Conservation (phyloP, 2,888 invertebrate genomes). For the Pterostichus madidus region DNA sequence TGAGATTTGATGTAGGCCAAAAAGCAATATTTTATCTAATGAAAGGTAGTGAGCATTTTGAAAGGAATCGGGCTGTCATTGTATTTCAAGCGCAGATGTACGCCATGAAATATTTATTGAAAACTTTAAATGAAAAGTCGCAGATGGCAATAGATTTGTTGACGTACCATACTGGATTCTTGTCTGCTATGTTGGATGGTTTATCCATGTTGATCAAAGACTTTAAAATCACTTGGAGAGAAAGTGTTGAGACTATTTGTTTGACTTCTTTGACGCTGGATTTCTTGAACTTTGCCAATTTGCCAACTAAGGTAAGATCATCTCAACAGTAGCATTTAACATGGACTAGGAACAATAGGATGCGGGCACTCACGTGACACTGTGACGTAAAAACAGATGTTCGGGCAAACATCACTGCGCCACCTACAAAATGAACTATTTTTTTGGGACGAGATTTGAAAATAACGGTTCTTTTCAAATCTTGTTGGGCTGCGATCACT, state of each 20-base stretch:
- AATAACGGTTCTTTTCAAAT: too few relatives aligned
- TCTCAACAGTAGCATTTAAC: too few relatives aligned
- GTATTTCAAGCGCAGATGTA: conserved; percentile 83
- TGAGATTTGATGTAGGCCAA: conserved; percentile 76
- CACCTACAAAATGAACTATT: too few relatives aligned
- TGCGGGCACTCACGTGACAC: too few relatives aligned
- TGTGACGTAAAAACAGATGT: too few relatives aligned
- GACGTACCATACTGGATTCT: conserved; percentile 76
- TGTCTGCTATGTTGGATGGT: conserved; percentile 84
- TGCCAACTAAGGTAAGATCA: conserved; percentile 78
- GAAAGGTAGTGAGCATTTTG: conserved; percentile 80
- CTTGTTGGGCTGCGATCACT: too few relatives aligned
- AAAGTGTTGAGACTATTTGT: conserved; percentile 87
- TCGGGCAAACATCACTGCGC: too few relatives aligned
- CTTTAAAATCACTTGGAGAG: conserved; percentile 87
- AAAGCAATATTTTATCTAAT: conserved; percentile 80
- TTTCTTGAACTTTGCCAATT: conserved; percentile 79
- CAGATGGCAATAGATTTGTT: conserved; percentile 69
- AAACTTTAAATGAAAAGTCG: conserved; percentile 70
- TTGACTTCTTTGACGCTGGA: conserved; percentile 80
- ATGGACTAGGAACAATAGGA: too few relatives aligned
- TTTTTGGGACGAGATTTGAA: too few relatives aligned
- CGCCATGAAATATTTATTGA: conserved; percentile 80
- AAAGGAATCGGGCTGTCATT: conserved; percentile 82
- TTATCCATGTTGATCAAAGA: conserved; percentile 83